Conservation (phyloP, 1,140 invertebrate species). For the Leptopilina clavipes region DNA sequence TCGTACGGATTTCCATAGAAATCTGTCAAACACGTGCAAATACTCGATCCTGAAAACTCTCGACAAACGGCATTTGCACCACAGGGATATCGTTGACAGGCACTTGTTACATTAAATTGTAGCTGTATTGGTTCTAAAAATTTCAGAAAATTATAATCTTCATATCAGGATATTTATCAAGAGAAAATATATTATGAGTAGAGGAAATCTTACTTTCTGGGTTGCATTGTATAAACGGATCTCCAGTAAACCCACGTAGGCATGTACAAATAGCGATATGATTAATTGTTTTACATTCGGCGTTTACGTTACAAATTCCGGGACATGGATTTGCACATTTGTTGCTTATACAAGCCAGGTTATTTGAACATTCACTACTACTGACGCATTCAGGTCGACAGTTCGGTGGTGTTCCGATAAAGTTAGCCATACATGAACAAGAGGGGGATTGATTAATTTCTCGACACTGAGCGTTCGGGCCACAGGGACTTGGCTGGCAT, state of each 20-base stretch:
- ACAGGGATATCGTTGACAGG: slow-evolving; percentile 84
- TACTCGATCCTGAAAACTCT: slow-evolving; percentile 79
- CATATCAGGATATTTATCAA: neutral
- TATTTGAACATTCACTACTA: slow-evolving; percentile 75
- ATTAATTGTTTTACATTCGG: slow-evolving; percentile 82
- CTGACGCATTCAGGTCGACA: slow-evolving; percentile 77
- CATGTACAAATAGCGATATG: slow-evolving; percentile 80
- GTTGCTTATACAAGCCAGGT: slow-evolving; percentile 76
- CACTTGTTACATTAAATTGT: slow-evolving; percentile 48
- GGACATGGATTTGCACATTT: slow-evolving; percentile 78
- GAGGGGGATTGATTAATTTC: slow-evolving; percentile 77
- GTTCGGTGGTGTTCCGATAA: slow-evolving; percentile 72
- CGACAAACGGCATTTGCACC: slow-evolving; percentile 84
- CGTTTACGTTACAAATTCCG: slow-evolving; percentile 75
- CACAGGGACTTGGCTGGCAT: slow-evolving; percentile 84
- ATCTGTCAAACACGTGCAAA: slow-evolving; percentile 82
- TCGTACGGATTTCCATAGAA: slow-evolving; percentile 87
- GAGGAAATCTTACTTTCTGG: slow-evolving; percentile 72
- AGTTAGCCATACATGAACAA: slow-evolving; percentile 77
- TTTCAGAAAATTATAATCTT: neutral
- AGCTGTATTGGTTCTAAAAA: slow-evolving; percentile 42
- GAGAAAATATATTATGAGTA: slow-evolving; percentile 53
- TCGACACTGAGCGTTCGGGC: slow-evolving; percentile 81
- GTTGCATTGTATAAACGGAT: slow-evolving; percentile 83
- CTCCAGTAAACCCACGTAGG: slow-evolving; percentile 79